Evolutionary conservation across 2,797 vertebrate genomes (phyloP), one percentile per base, ranked within the genome.

Genomic region (Macropus fuliginosus): DNA sequence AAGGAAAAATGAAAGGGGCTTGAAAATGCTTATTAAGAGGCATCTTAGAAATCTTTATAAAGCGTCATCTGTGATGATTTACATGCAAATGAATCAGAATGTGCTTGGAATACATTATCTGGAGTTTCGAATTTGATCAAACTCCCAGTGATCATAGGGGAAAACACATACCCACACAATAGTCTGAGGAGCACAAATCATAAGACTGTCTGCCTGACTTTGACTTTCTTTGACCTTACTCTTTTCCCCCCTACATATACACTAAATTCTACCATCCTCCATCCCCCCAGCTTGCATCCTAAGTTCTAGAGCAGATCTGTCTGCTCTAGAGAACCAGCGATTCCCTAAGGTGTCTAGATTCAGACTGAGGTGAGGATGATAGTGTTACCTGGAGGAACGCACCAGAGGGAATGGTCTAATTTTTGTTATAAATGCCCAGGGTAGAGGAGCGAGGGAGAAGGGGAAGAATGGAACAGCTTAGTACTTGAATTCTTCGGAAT

Each of bases 21-120:
- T 96, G 96, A 97, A 97, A 98, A 98, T 95, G 97, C 97, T 98
- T 98, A 97, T 98, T 97, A 98, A 96, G 94, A 97, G 91, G 94
- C 97, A 98, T 97, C 96, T 97, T 96, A 95, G 97, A 96, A 95
- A 97, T 97, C 97, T 97, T 95, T 97, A 95, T 95, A 97, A 97
- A 97, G 97, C 94, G 0, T 98, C 97, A 97, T 98, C 97, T 98
- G 97, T 96, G 98, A 97, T 97, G 93, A 97, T 98, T 98, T 98
- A 98, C 95, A 98, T 98, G 98, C 96, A 98, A 98, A 98, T 98
- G 94, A 97, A 95, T 94, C 91, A 13, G 52, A 96, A 96, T 98
- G 98, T 97, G 97, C 95, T 97, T 94, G 97, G 98, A 97, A 98
- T 97, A 96, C 94, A 96, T 97, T 97, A 98, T 94, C 66, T 57